Base-by-base conservation (phyloP, 2,797 vertebrate genomes). In the Pygocentrus nattereri region DNA sequence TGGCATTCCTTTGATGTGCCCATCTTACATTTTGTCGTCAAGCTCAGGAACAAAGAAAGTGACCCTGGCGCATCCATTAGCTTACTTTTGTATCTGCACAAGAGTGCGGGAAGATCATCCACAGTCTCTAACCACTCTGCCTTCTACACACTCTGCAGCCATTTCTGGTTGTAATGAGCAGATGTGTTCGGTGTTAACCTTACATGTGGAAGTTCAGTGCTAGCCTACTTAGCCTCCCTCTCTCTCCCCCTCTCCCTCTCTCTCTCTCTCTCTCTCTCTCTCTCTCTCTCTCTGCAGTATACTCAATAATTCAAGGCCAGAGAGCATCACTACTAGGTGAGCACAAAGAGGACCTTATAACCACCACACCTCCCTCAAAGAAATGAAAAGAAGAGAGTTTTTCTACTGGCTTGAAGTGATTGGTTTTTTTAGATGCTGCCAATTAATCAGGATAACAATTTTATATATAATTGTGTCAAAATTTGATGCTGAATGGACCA, bases 221-320 rank as follows among this genome's bases (percentile, higher is more conserved):
- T 85, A 80, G 90, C 87, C 82, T 87, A 81, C 56, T 59, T 59
- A 59, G 56, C 56, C 21, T 87, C 76, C 72, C 2, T 83, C 76
- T 83, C 85, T n/a, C 82, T 88, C 88, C 81, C 81, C 72, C 82
- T 86, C 79, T 87, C 82, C 81, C 82, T 54, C 52, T 44, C 25
- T 67, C 71, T 79, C 84, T 87, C 85, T 88, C 87, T 90, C 88
- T 82, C 16, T 78, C 81, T 78, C 86, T 83, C 81, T 88, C 65
- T 77, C 76, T 82, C 85, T 84, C 80, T 71, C 1, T 74, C 16
- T 79, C 88, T 88, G 88, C 89, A 88, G 88, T 74, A 34, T 87
- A 83, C 88, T 94, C 88, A 93, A 93, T 94, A 93, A 94, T 93
- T 90, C 88, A 94, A 87, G 73, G 80, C 68, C 41, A 77, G 77